phyloP scores from a whole-genome alignment of 2,888 invertebrate genomes.

The Ormyrus pomaceus region DNA sequence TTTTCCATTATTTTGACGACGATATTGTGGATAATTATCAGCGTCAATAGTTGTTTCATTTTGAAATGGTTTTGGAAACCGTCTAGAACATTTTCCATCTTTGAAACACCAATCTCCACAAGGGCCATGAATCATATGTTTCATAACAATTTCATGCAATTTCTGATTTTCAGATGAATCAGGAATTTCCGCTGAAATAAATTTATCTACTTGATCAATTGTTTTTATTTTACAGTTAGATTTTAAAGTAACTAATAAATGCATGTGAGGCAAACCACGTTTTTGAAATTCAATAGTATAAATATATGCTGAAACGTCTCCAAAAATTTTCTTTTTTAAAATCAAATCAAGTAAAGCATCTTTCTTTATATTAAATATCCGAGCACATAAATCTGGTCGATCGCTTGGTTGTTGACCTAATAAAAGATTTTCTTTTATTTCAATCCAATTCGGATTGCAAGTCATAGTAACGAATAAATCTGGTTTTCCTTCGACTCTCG shows the following conservation, averaged over 20 bases:
- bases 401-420: slow-evolving; percentile 55
- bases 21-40: slow-evolving; percentile 63
- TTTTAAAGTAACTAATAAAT: slow-evolving; percentile 56
- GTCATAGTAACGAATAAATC: slow-evolving; percentile 58
- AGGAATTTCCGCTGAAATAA: slow-evolving; percentile 49
- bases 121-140: slow-evolving; percentile 70
- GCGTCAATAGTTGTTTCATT: slow-evolving; percentile 59
- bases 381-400: slow-evolving; percentile 57
- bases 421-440: slow-evolving; percentile 57
- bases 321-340: slow-evolving; percentile 54
- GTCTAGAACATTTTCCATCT: slow-evolving; percentile 59
- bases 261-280: slow-evolving; percentile 55
- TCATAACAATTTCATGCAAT: slow-evolving; percentile 65
- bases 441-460: slow-evolving; percentile 59
- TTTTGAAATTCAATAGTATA: slow-evolving; percentile 56
- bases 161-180: slow-evolving; percentile 58
- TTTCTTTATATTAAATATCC: slow-evolving; percentile 48
- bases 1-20: slow-evolving; percentile 57
- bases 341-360: slow-evolving; percentile 46
- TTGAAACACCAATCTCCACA: slow-evolving; percentile 63
- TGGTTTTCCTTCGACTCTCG: slow-evolving; percentile 55
- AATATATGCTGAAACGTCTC: slow-evolving; percentile 46
- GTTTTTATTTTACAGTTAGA: slow-evolving; percentile 56
- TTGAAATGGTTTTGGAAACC: slow-evolving; percentile 62
- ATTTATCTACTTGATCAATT: slow-evolving; percentile 33